Percentiles rank a stretch among this genome's conserved stretches.
These are phyloP conservation scores for Himalopsyche anomala DNA, from an alignment of 2,888 invertebrate genomes.

Conservation along the genomic window DNA sequence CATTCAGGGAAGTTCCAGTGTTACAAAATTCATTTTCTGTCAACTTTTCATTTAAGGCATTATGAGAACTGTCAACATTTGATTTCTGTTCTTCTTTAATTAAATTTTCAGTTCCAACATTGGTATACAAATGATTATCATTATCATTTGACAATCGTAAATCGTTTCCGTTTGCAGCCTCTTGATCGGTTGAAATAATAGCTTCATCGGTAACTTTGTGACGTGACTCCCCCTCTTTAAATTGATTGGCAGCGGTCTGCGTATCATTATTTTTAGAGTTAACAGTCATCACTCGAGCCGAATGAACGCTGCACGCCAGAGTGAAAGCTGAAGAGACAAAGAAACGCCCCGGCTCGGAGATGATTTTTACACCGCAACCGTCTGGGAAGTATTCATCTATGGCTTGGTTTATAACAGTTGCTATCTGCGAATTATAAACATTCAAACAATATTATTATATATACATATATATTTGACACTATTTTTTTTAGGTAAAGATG, in stretches of 20 bases:
- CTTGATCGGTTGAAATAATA: too few relatives aligned
- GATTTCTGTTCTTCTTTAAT: too few relatives aligned
- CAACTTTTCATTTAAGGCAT: background rate
- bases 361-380: constrained; percentile 81
- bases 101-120: too few relatives aligned
- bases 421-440: constrained; percentile 77
- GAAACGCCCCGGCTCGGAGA: constrained; percentile 98
- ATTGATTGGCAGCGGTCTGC: background rate
- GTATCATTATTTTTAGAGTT: constrained; percentile 68
- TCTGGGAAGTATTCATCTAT: constrained; percentile 90
- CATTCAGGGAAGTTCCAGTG: constrained; percentile 73
- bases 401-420: constrained; percentile 87
- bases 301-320: constrained; percentile 92
- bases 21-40: background rate
- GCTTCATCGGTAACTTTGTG: too few relatives aligned
- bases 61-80: background rate
- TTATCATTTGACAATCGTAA: too few relatives aligned
- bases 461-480: too few relatives aligned
- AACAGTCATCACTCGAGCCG: constrained; percentile 76
- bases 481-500: too few relatives aligned
- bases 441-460: constrained; percentile 15
- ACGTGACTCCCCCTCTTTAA: background rate
- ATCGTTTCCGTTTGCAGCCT: too few relatives aligned
- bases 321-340: constrained; percentile 97
- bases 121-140: too few relatives aligned